Evolutionary conservation across 2,888 invertebrate genomes (phyloP), one percentile per base, ranked within the genome.

Genomic region (Polydrusus cervinus): DNA sequence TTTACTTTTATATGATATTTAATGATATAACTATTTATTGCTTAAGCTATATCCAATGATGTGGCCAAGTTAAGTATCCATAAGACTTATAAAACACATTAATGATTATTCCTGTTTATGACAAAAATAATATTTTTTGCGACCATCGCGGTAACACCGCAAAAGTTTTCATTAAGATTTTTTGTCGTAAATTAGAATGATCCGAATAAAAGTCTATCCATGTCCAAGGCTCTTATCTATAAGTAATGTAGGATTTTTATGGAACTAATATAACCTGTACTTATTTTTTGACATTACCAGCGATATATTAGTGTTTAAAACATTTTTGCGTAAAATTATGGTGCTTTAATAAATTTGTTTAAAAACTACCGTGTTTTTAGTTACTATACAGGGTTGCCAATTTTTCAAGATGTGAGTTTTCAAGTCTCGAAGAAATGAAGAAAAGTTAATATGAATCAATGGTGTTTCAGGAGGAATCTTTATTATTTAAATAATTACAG

Each of bases 1-100:
- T 85, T 85, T 86, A 86, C 86, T 86, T 87, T 87, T 86, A 86
- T 87, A 84, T 83, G 57, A 75, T 75, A 74, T 68, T 66, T 67
- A 74, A 79, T 79, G 79, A 79, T 78, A 79, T 74, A 77, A 78
- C 79, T 83, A 81, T 81, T 80, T 81, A 81, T 81, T 79, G 71
- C 79, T 77, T 81, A 80, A 81, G 79, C 80, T 79, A 78, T 64
- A 71, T 51, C 70, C 70, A 77, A 79, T 79, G 70, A 53, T 60
- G 62, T 68, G 65, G 69, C 64, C 65, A 78, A 74, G 45, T 55
- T 62, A 61, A n/a, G 49, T 60, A 61, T n/a, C 16, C 38, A 18
- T 61, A 20, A 20, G 38, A 70, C 47, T 30, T 40, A 9, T 30
- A 38, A 68, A 68, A 68, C 1, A 43, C 13, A n/a, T 43, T 13